Percentiles rank a stretch among this genome's conserved stretches.
These are phyloP conservation scores for Brachypteracias leptosomus DNA, from an alignment of 2,113 vertebrate genomes.

Conservation along the genomic window DNA sequence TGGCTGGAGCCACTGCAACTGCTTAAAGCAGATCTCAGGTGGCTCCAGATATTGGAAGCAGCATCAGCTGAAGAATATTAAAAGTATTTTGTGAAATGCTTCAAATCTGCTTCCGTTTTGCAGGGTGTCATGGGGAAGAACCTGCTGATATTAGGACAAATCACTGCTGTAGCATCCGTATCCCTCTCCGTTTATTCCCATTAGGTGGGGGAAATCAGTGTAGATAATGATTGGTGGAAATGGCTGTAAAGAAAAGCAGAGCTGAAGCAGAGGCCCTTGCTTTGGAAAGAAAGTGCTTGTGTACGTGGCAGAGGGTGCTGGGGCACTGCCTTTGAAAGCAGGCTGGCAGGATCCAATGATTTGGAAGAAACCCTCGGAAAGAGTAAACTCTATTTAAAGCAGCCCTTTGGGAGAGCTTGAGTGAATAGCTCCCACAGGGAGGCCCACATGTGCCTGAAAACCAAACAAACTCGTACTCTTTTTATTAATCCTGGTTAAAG, in stretches of 20 bases:
- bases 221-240: slow-evolving; percentile 12
- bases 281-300: neutral
- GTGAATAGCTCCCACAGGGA: slow-evolving; percentile 43
- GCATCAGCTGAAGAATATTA: neutral
- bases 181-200: neutral
- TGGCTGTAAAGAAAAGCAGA: neutral
- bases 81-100: neutral
- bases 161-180: neutral
- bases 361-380: slow-evolving; percentile 2
- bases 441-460: slow-evolving; percentile 64
- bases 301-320: rapidly evolving
- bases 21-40: neutral
- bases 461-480: slow-evolving; percentile 42
- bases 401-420: slow-evolving; percentile 34
- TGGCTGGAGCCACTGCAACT: neutral
- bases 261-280: neutral
- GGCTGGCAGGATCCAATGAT: neutral
- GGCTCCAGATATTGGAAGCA: neutral
- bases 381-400: slow-evolving; percentile 43
- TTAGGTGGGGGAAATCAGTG: neutral
- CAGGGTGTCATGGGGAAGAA: neutral
- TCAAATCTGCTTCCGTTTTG: neutral
- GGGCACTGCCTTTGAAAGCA: neutral
- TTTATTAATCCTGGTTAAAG: slow-evolving; percentile 61
- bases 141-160: neutral